phyloP scores from a whole-genome alignment of 2,797 vertebrate species.

The Takifugu rubripes region DNA sequence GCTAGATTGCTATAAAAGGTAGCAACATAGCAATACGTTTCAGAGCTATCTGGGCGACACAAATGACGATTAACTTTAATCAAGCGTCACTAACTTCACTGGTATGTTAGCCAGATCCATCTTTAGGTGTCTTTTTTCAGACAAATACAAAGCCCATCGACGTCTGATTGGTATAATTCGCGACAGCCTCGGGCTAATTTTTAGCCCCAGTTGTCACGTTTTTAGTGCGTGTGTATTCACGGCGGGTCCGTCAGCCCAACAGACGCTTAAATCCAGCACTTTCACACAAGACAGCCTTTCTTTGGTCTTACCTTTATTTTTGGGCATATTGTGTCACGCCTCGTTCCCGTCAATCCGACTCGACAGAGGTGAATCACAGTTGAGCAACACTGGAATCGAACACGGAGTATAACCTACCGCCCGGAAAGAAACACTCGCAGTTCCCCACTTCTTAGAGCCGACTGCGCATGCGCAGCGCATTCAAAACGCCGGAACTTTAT shows the following conservation, averaged over 20 bases:
- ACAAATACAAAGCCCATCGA: no score
- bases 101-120: rapidly evolving
- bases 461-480: conserved; percentile 49
- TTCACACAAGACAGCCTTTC: not conserved
- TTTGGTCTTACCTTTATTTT: conserved; percentile 75
- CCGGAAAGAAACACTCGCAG: not conserved
- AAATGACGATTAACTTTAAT: not conserved
- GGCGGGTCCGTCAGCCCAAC: conserved; percentile 24
- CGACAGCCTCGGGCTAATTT: conserved; percentile 31
- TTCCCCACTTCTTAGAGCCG: not conserved
- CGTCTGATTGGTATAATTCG: not conserved
- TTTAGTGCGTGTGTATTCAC: conserved; percentile 49
- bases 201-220: conserved; percentile 67
- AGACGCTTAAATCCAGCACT: conserved; percentile 6
- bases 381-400: conserved; percentile 13
- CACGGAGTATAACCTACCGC: not conserved
- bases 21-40: conserved; percentile 3
- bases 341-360: conserved; percentile 21
- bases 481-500: not conserved
- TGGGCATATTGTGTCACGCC: conserved; percentile 74
- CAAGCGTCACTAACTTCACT: rapidly evolving
- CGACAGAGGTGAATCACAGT: conserved; percentile 2
- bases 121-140: not conserved
- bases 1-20: conserved; percentile 31
- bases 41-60: not conserved